Percentiles rank a stretch among this genome's conserved stretches.
Conservation (phyloP, 2,797 vertebrate genomes). For the Oryzias sinensis region DNA sequence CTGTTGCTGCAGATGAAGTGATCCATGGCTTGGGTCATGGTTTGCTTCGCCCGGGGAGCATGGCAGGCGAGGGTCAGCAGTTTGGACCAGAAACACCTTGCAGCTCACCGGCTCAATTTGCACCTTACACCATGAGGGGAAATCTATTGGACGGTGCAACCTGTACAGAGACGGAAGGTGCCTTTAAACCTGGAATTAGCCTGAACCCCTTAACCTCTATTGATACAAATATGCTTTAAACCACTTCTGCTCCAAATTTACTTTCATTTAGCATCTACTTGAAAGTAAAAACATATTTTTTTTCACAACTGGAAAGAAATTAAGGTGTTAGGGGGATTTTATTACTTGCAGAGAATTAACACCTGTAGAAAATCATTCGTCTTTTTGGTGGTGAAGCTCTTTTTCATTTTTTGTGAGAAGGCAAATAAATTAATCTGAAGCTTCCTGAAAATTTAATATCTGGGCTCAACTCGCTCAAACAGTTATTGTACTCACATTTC, state of each 20-base stretch:
- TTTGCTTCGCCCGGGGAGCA: constrained; percentile 74
- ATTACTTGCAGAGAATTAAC: no score
- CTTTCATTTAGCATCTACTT: no score
- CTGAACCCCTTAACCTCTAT: background rate
- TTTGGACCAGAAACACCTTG: constrained; percentile 86
- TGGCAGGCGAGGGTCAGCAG: constrained; percentile 82
- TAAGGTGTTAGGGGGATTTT: no score
- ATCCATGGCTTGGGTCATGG: constrained; percentile 78
- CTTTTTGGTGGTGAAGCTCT: no score
- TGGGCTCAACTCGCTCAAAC: constrained; percentile 27
- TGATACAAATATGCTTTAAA: background rate
- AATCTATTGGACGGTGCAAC: constrained; percentile 89
- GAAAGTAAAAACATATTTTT: no score
- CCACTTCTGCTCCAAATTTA: no score
- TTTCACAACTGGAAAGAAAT: no score
- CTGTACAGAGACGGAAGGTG: constrained; percentile 56
- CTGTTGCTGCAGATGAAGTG: constrained; percentile 64
- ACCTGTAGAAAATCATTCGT: no score
- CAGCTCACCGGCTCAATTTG: constrained; percentile 85
- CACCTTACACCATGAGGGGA: constrained; percentile 87
- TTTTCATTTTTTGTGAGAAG: no score
- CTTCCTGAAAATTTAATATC: background rate
- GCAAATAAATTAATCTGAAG: no score
- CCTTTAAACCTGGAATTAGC: background rate
- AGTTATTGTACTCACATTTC: constrained; percentile 82